phyloP scores from a whole-genome alignment of 2,888 invertebrate species.

The Pollenia amentaria region DNA sequence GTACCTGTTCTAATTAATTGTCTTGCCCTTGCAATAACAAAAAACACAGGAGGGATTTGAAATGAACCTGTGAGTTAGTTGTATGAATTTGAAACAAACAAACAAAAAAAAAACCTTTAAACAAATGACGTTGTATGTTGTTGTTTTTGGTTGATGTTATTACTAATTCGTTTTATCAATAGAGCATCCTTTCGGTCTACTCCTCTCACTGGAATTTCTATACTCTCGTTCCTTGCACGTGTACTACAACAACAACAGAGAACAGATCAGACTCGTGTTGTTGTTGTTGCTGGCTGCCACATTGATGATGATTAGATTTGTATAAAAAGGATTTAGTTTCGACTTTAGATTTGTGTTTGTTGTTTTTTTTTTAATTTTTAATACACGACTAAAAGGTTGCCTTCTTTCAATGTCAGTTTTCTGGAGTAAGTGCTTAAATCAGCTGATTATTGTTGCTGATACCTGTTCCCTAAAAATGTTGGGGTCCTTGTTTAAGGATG shows the following conservation, averaged over 20 bases:
- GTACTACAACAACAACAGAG: constrained; percentile 45
- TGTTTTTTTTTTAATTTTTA: constrained; percentile 57
- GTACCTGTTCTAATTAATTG: constrained; percentile 69
- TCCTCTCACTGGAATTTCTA: constrained; percentile 24
- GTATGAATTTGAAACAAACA: neutral
- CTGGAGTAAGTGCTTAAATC: constrained; percentile 70
- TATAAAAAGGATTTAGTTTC: constrained; percentile 50
- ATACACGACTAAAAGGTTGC: constrained; percentile 47
- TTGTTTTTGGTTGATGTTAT: constrained; percentile 36
- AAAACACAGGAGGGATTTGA: neutral
- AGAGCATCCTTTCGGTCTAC: constrained; percentile 58
- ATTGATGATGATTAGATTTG: constrained; percentile 46
- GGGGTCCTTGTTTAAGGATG: constrained; percentile 61
- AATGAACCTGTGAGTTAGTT: neutral
- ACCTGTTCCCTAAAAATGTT: constrained; percentile 60
- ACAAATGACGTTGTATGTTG: constrained; percentile 55
- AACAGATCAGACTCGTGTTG: constrained; percentile 11
- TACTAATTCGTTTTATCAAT: constrained; percentile 49
- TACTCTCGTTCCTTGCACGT: constrained; percentile 69
- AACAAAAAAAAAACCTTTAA: constrained; percentile 20
- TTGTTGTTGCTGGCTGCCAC: constrained; percentile 37
- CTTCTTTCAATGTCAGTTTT: constrained; percentile 5
- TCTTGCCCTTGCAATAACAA: constrained; percentile 53
- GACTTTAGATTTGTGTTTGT: constrained; percentile 37
- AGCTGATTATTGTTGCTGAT: constrained; percentile 66